Evolutionary conservation across 2,113 vertebrate species (phyloP).

Genomic region (Vombatus ursinus): DNA sequence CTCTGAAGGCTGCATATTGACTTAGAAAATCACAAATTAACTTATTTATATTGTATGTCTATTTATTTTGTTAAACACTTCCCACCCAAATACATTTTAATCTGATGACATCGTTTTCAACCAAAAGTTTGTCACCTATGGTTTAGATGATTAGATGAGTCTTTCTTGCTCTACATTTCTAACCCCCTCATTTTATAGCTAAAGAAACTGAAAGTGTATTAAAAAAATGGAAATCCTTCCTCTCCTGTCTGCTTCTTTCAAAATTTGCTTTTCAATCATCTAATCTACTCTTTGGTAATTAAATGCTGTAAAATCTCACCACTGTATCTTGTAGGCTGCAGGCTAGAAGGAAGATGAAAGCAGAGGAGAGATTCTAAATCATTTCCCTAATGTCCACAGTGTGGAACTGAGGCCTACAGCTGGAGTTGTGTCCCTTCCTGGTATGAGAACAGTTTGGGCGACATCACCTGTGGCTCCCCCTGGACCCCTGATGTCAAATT

Average conservation of each 20-base stretch:
- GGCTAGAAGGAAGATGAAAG: not conserved
- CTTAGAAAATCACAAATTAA: not conserved
- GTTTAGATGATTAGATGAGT: not conserved
- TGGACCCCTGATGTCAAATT: not conserved
- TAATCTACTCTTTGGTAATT: not conserved
- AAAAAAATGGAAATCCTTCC: not conserved
- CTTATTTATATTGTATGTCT: not conserved
- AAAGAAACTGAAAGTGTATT: not conserved
- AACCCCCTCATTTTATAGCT: not conserved
- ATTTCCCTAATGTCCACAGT: not conserved
- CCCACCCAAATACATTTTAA: not conserved
- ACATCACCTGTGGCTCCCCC: not conserved
- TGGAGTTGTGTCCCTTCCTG: not conserved
- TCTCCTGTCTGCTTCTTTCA: not conserved
- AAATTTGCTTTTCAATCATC: not conserved
- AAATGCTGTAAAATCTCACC: not conserved
- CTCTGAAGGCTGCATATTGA: not conserved
- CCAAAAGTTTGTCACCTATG: not conserved
- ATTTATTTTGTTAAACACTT: not conserved
- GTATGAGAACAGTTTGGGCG: not conserved
- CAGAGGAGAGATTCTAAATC: not conserved
- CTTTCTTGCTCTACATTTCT: not conserved
- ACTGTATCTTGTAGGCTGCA: not conserved
- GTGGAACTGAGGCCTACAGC: not conserved
- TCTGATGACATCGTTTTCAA: not conserved